Percentiles rank a stretch among this genome's conserved stretches.
phyloP scores from a whole-genome alignment of 1,140 invertebrate genomes.

The Drosophila carrolli region DNA sequence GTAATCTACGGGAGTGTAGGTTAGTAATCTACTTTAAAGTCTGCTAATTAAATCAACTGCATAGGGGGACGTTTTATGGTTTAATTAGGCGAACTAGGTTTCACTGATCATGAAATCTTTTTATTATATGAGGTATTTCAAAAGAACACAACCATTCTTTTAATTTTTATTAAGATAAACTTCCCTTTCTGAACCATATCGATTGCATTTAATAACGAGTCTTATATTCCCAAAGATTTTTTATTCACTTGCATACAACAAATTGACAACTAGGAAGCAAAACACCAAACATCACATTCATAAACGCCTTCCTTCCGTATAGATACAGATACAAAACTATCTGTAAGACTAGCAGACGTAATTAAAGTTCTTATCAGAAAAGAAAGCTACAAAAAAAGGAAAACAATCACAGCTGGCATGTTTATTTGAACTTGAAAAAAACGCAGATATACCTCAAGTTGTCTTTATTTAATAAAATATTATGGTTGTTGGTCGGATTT shows the following conservation, averaged over 20 bases:
- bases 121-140: not conserved
- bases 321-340: conserved; percentile 33
- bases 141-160: too few relatives aligned
- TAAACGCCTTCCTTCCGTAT: conserved; percentile 4
- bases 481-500: conserved; percentile 7
- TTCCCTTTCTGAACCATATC: too few relatives aligned
- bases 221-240: not conserved
- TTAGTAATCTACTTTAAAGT: conserved; percentile 28
- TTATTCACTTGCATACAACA: conserved; percentile 9
- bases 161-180: too few relatives aligned
- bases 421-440: conserved; percentile 35
- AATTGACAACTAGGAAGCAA: conserved; percentile 22
- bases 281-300: conserved; percentile 11
- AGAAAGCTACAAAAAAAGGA: conserved; percentile 5
- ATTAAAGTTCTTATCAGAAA: conserved; percentile 29
- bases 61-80: not conserved
- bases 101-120: not conserved
- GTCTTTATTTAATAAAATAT: conserved; percentile 31
- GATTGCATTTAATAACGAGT: not conserved
- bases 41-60: conserved; percentile 7
- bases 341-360: conserved; percentile 19
- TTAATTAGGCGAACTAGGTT: not conserved
- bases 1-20: not conserved
- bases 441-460: not conserved
- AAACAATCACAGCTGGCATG: conserved; percentile 11